Percentiles rank a stretch among this genome's conserved stretches.
phyloP scores from a whole-genome alignment of 2,797 vertebrate genomes.

The Sarcoramphus papa region DNA sequence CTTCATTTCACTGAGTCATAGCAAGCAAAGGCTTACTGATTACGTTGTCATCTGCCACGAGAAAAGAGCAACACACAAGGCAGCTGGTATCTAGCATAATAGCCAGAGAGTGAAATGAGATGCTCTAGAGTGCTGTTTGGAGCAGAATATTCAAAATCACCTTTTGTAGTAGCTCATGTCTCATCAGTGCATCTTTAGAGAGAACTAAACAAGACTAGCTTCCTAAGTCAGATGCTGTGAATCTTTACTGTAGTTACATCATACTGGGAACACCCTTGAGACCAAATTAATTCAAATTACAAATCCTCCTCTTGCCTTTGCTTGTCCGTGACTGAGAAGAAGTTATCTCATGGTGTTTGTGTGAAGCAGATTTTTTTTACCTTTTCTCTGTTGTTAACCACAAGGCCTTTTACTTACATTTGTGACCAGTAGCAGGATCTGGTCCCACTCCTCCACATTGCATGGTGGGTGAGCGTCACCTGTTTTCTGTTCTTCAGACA shows the following conservation, averaged over 20 bases:
- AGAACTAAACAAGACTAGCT: not conserved
- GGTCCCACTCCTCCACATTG: fast-evolving
- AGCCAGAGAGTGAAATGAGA: not conserved
- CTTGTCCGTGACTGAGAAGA: not conserved
- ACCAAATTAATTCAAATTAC: not conserved
- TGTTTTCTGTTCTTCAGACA: not conserved
- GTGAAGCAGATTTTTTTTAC: not conserved
- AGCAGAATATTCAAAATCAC: not conserved
- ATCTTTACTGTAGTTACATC: not conserved
- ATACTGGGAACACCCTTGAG: not conserved
- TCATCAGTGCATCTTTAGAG: not conserved
- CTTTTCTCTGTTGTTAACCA: not conserved
- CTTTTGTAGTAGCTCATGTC: not conserved
- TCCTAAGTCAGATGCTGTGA: not conserved
- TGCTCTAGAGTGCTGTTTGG: not conserved
- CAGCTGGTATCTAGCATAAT: not conserved
- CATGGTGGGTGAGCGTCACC: fast-evolving
- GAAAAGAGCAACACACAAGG: not conserved
- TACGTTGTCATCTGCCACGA: not conserved
- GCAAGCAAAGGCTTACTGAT: not conserved
- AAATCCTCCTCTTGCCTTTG: not conserved
- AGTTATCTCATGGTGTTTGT: not conserved
- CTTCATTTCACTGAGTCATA: not conserved
- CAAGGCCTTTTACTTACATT: not conserved
- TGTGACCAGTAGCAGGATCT: not conserved